Conservation (phyloP, 2,797 vertebrate species). For the Halcyon leucocephala region DNA sequence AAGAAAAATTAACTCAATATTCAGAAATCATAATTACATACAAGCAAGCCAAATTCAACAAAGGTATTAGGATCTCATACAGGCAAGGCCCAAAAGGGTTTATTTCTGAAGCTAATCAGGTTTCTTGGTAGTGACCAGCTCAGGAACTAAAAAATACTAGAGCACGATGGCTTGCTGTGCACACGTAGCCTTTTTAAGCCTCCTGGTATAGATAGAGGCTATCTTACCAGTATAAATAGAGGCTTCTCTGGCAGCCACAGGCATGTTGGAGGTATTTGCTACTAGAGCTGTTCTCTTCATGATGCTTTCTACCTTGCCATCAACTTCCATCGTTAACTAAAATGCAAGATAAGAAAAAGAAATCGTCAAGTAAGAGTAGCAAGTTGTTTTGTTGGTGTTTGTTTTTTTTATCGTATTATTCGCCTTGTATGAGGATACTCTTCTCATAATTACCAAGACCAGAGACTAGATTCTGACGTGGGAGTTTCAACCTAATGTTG, state of each 20-base stretch:
- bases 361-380: neutral
- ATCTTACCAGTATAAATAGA: slow-evolving; percentile 96
- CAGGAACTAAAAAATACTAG: neutral
- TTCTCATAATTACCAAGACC: neutral
- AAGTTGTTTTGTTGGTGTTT: neutral
- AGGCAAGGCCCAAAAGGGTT: neutral
- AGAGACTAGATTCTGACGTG: neutral
- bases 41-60: neutral
- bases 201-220: slow-evolving; percentile 91
- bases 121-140: neutral
- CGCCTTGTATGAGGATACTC: neutral
- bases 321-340: slow-evolving; percentile 98
- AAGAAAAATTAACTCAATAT: neutral
- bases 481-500: neutral
- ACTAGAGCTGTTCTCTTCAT: slow-evolving; percentile 99
- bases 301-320: slow-evolving; percentile 95
- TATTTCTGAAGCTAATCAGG: neutral
- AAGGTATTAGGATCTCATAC: neutral
- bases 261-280: slow-evolving; percentile 99
- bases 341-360: neutral
- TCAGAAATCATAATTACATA: neutral
- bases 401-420: neutral
- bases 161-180: neutral
- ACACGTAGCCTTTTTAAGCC: neutral
- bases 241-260: slow-evolving; percentile 97